phyloP scores from a whole-genome alignment of 2,888 invertebrate species.

The Digitonthophagus gazella region DNA sequence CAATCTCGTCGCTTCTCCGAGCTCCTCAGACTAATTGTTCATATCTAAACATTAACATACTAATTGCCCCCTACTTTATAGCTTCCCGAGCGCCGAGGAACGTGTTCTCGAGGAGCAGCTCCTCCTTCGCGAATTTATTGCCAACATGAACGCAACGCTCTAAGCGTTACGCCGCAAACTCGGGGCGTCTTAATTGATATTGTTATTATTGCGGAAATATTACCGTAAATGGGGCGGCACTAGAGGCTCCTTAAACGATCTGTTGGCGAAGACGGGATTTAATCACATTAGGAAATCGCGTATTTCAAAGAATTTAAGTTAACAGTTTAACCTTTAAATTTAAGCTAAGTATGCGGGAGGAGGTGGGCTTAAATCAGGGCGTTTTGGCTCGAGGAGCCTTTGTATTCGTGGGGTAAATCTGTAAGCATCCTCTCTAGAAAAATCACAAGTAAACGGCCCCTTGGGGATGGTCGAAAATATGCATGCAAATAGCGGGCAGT shows the following conservation, averaged over 20 bases:
- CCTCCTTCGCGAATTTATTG: constrained; percentile 28
- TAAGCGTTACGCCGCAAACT: constrained; percentile 18
- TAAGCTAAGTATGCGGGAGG: background rate
- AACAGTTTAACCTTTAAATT: background rate
- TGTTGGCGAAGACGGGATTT: background rate
- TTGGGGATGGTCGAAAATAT: constrained; percentile 33
- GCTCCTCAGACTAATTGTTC: constrained; percentile 51
- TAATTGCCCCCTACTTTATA: constrained; percentile 49
- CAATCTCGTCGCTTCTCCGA: constrained; percentile 46
- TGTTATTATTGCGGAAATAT: background rate
- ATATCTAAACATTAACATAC: constrained; percentile 51
- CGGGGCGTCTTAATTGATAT: background rate
- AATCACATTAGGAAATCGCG: background rate
- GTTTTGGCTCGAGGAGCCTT: background rate
- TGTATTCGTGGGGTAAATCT: no score
- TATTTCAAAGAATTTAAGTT: background rate
- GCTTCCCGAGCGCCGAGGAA: constrained; percentile 37
- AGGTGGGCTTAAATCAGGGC: background rate
- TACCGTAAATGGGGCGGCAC: background rate
- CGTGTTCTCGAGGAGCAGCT: constrained; percentile 37
- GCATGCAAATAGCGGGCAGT: constrained; percentile 38
- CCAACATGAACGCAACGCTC: constrained; percentile 27
- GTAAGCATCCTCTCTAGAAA: constrained; percentile 27
- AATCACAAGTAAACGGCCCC: constrained; percentile 36
- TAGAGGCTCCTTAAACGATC: background rate